Evolutionary conservation across 2,888 invertebrate species (phyloP).

Genomic region (Athalia circularis): DNA sequence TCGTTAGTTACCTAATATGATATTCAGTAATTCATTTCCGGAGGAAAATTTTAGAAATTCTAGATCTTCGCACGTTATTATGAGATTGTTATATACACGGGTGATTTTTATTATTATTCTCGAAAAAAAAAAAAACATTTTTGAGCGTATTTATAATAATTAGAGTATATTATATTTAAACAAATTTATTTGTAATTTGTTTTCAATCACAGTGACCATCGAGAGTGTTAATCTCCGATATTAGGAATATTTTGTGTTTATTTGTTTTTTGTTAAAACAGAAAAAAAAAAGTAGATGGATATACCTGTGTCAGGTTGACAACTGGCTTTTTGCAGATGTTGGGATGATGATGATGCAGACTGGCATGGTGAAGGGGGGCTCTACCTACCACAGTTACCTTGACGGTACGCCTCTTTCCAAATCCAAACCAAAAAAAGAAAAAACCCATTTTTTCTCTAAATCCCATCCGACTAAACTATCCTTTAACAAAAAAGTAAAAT

Average conservation of each 20-base stretch:
- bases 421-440: not conserved
- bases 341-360: conserved; percentile 98
- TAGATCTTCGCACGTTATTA: too few relatives aligned
- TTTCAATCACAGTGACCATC: too few relatives aligned
- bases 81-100: too few relatives aligned
- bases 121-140: too few relatives aligned
- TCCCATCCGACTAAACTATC: conserved; percentile 5
- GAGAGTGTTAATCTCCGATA: too few relatives aligned
- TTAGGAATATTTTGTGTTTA: conserved; percentile 3
- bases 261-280: not conserved
- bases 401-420: conserved; percentile 85
- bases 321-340: conserved; percentile 91
- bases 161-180: too few relatives aligned
- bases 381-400: conserved; percentile 82
- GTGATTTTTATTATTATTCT: too few relatives aligned
- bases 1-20: too few relatives aligned
- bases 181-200: too few relatives aligned
- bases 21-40: too few relatives aligned
- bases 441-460: not conserved
- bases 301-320: conserved; percentile 62
- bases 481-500: not conserved
- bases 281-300: not conserved
- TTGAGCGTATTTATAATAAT: too few relatives aligned
- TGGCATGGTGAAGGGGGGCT: conserved; percentile 95
- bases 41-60: too few relatives aligned